phyloP scores from a whole-genome alignment of 1,140 invertebrate species.

The Reticulitermes speratus region DNA sequence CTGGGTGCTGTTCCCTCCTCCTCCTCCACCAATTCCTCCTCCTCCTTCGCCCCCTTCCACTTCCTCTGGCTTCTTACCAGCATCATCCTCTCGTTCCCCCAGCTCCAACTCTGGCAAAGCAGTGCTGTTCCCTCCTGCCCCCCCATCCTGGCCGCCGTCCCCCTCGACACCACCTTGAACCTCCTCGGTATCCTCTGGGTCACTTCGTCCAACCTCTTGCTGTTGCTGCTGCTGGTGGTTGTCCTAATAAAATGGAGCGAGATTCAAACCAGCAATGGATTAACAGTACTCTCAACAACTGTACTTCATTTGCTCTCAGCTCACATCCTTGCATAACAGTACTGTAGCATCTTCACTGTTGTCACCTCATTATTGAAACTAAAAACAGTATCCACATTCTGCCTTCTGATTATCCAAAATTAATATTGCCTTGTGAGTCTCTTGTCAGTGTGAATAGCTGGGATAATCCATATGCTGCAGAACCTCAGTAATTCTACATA shows the following conservation, averaged over 20 bases:
- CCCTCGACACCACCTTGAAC: slow-evolving; percentile 34
- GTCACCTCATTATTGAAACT: too few relatives aligned
- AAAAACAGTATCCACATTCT: too few relatives aligned
- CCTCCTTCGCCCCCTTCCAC: neutral
- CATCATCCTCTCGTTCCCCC: neutral
- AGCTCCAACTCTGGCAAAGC: slow-evolving; percentile 11
- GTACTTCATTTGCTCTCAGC: too few relatives aligned
- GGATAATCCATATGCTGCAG: too few relatives aligned
- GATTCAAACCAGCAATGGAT: neutral
- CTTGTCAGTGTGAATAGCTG: too few relatives aligned
- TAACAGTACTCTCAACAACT: too few relatives aligned
- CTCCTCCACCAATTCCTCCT: neutral
- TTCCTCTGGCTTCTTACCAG: slow-evolving; percentile 4
- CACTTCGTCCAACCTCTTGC: slow-evolving; percentile 29
- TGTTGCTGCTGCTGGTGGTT: slow-evolving; percentile 9
- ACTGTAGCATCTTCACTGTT: too few relatives aligned
- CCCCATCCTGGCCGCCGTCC: slow-evolving; percentile 34
- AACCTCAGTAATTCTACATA: too few relatives aligned
- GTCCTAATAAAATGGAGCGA: neutral
- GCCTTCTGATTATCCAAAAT: too few relatives aligned
- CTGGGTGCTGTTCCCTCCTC: neutral
- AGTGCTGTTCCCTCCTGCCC: neutral
- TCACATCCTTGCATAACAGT: too few relatives aligned
- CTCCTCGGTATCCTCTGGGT: slow-evolving; percentile 37
- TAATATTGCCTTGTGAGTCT: too few relatives aligned